Percentiles rank a stretch among this genome's conserved stretches.
Conservation (phyloP, 2,888 invertebrate genomes). For the Chaitophorus viminalis region DNA sequence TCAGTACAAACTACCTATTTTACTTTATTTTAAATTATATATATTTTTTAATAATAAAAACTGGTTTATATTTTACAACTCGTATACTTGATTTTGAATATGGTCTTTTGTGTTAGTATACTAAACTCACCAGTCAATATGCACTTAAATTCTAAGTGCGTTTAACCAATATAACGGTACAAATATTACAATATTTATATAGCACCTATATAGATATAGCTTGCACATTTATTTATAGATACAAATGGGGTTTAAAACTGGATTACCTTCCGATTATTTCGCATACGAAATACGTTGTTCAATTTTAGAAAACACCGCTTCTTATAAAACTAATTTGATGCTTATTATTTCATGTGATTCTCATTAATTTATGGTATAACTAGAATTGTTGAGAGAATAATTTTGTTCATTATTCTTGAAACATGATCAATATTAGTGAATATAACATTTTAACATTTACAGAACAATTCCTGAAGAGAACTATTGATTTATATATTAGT, state of each 20-base stretch:
- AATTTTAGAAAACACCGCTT: neutral
- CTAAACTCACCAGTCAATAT: neutral
- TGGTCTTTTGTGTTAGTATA: conserved; percentile 15
- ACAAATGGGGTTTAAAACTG: neutral
- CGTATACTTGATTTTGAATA: conserved; percentile 10
- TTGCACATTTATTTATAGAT: neutral
- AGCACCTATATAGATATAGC: neutral
- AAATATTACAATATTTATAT: neutral
- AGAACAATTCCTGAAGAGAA: too few relatives aligned
- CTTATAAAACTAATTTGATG: neutral
- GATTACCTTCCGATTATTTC: conserved; percentile 8
- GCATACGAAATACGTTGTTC: neutral
- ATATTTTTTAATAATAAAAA: neutral
- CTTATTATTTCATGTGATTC: neutral
- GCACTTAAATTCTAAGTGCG: conserved; percentile 27
- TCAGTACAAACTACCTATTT: too few relatives aligned
- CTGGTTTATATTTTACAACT: conserved; percentile 16
- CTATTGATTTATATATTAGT: too few relatives aligned
- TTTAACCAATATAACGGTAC: conserved; percentile 25
- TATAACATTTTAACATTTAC: neutral
- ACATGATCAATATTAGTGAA: neutral
- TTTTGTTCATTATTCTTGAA: neutral
- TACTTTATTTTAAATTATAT: too few relatives aligned
- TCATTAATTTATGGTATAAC: conserved; percentile 17
- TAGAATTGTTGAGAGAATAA: neutral